Conservation (phyloP, 2,888 invertebrate species). For the Watsonalla cultraria region DNA sequence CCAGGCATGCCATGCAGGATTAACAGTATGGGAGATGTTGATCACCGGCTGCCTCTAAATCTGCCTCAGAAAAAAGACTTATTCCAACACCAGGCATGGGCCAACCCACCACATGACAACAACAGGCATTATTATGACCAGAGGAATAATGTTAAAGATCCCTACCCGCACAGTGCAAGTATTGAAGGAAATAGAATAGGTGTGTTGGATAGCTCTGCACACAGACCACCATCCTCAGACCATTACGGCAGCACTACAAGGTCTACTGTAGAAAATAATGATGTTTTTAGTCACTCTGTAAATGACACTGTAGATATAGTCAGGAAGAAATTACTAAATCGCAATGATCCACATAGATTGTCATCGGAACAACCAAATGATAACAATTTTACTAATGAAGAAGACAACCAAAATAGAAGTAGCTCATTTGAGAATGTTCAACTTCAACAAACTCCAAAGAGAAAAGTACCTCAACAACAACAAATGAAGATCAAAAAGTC, state of each 20-base stretch:
- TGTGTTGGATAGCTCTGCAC: conserved; percentile 48
- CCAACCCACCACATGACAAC: conserved; percentile 24
- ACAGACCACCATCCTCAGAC: conserved; percentile 68
- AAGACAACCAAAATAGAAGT: conserved; percentile 18
- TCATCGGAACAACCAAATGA: conserved; percentile 24
- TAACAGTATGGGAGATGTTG: conserved; percentile 63
- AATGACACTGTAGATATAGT: conserved; percentile 70
- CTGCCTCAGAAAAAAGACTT: conserved; percentile 15
- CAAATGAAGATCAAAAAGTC: conserved; percentile 40
- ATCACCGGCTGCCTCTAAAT: conserved; percentile 38
- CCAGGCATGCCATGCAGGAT: conserved; percentile 24
- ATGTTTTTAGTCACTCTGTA: conserved; percentile 61
- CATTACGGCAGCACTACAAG: conserved; percentile 57
- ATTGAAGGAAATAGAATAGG: conserved; percentile 36
- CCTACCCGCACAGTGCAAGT: conserved; percentile 27
- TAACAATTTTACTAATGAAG: conserved; percentile 26
- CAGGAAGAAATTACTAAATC: conserved; percentile 51
- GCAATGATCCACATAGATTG: conserved; percentile 45
- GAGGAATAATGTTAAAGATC: conserved; percentile 29
- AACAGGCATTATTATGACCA: conserved; percentile 35
- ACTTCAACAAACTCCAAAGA: conserved; percentile 45
- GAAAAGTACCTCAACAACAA: conserved; percentile 39
- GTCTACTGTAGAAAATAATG: conserved; percentile 49
- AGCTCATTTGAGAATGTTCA: conserved; percentile 23
- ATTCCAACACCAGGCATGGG: conserved; percentile 36